Conservation (phyloP, 2,797 vertebrate species). For the Anas capensis region DNA sequence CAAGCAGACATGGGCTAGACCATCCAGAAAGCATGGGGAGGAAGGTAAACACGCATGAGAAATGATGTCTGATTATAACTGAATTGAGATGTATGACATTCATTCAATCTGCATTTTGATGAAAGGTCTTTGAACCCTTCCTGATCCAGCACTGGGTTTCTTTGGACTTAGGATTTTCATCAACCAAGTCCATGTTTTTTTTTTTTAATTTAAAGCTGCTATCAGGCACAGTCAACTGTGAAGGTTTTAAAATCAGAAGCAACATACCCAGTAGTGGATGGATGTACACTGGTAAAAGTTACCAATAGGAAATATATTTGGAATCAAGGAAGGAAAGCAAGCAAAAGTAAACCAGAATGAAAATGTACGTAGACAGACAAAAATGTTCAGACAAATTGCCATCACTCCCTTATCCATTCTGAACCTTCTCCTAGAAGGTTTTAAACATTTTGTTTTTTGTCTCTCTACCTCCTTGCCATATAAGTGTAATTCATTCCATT, state of each 20-base stretch:
- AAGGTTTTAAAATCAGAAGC: not conserved
- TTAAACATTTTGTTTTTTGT: not conserved
- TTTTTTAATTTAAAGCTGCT: not conserved
- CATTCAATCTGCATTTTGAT: not conserved
- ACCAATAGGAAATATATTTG: not conserved
- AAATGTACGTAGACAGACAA: not conserved
- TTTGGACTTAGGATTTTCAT: not conserved
- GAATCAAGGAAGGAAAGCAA: not conserved
- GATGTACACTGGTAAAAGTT: not conserved
- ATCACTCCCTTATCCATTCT: not conserved
- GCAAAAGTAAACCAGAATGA: not conserved
- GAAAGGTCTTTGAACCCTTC: not conserved
- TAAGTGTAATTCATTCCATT: not conserved
- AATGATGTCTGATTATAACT: not conserved
- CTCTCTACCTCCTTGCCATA: not conserved
- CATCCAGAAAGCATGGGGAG: not conserved
- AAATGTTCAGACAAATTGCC: not conserved
- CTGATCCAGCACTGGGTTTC: not conserved
- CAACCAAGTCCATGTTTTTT: not conserved
- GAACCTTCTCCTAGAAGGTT: not conserved
- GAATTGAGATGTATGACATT: not conserved
- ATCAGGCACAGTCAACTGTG: not conserved
- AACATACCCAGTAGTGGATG: not conserved
- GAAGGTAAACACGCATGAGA: not conserved
- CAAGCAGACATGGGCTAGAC: not conserved